Evolutionary conservation across 2,113 vertebrate species (phyloP).

Genomic region (Platichthys flesus): DNA sequence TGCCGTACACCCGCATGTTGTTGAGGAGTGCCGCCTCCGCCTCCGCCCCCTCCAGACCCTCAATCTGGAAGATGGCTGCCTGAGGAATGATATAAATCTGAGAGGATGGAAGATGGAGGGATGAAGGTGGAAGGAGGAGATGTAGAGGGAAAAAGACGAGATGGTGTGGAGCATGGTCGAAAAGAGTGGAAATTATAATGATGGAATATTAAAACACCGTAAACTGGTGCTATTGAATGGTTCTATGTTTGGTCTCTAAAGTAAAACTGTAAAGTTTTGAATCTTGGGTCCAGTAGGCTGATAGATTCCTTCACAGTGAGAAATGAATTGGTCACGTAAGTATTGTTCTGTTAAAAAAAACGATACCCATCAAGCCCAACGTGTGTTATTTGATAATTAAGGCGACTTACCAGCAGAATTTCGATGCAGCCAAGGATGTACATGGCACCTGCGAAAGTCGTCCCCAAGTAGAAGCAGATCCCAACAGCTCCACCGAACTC

Average conservation of each 20-base stretch:
- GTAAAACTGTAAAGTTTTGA: no score
- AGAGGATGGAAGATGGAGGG: slow-evolving; percentile 14
- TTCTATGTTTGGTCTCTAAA: not conserved
- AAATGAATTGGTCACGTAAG: no score
- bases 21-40: slow-evolving; percentile 90
- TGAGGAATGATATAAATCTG: slow-evolving; percentile 95
- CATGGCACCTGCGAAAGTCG: slow-evolving; percentile 98
- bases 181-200: not conserved
- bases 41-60: slow-evolving; percentile 90
- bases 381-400: not conserved
- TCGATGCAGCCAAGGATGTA: slow-evolving; percentile 99
- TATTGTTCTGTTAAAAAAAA: no score
- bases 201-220: not conserved
- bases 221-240: not conserved
- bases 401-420: slow-evolving; percentile 91
- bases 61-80: slow-evolving; percentile 94
- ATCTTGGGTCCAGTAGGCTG: no score
- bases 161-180: not conserved
- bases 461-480: slow-evolving; percentile 98
- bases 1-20: slow-evolving; percentile 98
- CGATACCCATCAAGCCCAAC: not conserved
- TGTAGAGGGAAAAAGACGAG: not conserved
- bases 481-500: slow-evolving; percentile 98
- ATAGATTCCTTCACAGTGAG: no score
- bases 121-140: not conserved